Conservation (phyloP, 2,113 vertebrate genomes). For the Plecturocebus donacophilus region DNA sequence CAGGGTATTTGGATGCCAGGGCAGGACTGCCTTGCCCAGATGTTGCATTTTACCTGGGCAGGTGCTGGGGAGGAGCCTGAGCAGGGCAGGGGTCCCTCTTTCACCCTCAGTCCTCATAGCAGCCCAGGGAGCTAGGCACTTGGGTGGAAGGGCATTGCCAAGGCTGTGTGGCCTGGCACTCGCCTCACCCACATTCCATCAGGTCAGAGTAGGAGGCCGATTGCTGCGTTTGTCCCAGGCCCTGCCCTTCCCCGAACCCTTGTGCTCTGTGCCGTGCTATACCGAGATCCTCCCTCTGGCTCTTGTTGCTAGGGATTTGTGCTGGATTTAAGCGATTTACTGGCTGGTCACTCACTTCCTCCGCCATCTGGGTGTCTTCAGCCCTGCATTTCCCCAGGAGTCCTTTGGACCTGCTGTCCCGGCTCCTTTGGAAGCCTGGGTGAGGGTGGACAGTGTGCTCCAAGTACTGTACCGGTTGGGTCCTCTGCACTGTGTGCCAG, state of each 20-base stretch:
- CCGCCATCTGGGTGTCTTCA: neutral
- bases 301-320: neutral
- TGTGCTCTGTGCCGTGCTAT: neutral
- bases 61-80: neutral
- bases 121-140: neutral
- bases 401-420: neutral
- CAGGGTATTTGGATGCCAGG: neutral
- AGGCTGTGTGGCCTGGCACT: neutral
- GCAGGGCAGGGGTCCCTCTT: neutral
- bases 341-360: neutral
- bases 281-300: neutral
- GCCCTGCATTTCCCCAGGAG: neutral
- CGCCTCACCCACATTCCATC: too few relatives aligned
- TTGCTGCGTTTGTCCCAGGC: neutral
- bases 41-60: neutral
- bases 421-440: neutral
- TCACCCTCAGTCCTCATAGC: neutral
- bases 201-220: neutral
- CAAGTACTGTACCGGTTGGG: too few relatives aligned
- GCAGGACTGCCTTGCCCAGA: neutral
- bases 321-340: neutral
- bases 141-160: neutral
- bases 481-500: rapidly evolving
- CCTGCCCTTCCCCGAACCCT: neutral
- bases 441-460: neutral